A percentile compares a stretch with the other conserved stretches of the same genome.
Evolutionary conservation across 2,888 invertebrate genomes (phyloP).

Genomic region (Tachina lurida): DNA sequence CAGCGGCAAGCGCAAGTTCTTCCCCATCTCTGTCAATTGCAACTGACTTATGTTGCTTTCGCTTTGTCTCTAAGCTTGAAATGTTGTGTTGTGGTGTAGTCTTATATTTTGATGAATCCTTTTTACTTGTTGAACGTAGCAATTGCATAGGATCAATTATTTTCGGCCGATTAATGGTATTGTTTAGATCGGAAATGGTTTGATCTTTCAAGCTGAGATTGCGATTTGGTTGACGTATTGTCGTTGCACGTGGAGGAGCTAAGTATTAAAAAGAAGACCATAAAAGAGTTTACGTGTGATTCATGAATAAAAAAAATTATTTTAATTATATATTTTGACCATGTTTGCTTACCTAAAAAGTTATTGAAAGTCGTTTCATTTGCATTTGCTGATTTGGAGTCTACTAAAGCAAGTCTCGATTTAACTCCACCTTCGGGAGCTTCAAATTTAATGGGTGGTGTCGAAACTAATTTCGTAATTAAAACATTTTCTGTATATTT

Average conservation of each 20-base stretch:
- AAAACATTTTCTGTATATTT: constrained; percentile 71
- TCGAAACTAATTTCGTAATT: constrained; percentile 78
- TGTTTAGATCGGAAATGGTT: constrained; percentile 73
- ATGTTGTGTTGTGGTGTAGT: constrained; percentile 64
- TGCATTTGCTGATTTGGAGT: constrained; percentile 75
- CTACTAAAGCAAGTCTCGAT: constrained; percentile 78
- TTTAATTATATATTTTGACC: no score
- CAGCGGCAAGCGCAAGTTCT: neutral
- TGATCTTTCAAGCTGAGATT: constrained; percentile 62
- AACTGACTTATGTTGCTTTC: constrained; percentile 78
- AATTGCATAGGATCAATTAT: constrained; percentile 79
- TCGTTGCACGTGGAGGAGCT: constrained; percentile 72
- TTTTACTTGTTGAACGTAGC: constrained; percentile 78
- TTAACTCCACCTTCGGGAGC: constrained; percentile 70
- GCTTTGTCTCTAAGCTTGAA: constrained; percentile 76
- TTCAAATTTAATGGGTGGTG: constrained; percentile 80
- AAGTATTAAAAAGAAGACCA: neutral
- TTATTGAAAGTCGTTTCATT: constrained; percentile 72
- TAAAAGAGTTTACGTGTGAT: no score
- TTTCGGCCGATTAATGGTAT: constrained; percentile 76
- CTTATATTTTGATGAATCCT: constrained; percentile 69
- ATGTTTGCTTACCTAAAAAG: constrained; percentile 68
- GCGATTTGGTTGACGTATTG: constrained; percentile 72
- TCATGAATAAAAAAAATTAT: no score
- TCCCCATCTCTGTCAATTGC: constrained; percentile 74